Percentiles rank a stretch among this genome's conserved stretches.
These are phyloP conservation scores for Mamestra brassicae DNA, from an alignment of 2,888 invertebrate species.

Conservation along the genomic window DNA sequence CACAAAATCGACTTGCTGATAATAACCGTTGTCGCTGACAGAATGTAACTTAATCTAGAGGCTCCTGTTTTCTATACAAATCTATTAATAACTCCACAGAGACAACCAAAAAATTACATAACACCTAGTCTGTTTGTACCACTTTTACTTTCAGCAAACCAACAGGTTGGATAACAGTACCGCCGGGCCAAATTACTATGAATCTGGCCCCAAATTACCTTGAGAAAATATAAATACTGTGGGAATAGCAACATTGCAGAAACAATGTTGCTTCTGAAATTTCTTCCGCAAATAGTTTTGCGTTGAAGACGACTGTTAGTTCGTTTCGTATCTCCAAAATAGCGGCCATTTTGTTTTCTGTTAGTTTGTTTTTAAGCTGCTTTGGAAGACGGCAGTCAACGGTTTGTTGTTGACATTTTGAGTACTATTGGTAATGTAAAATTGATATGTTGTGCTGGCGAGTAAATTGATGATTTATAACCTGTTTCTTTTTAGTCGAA, in stretches of 20 bases:
- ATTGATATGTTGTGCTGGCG: not conserved
- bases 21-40: no score
- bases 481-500: not conserved
- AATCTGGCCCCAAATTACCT: conserved; percentile 44
- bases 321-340: conserved; percentile 35
- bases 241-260: conserved; percentile 50
- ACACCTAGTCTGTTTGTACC: conserved; percentile 33
- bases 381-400: conserved; percentile 10
- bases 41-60: no score
- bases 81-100: conserved; percentile 37
- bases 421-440: conserved; percentile 1
- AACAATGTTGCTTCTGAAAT: conserved; percentile 57
- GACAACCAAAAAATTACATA: conserved; percentile 47
- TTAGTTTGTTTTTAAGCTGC: conserved; percentile 20
- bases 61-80: not conserved
- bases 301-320: conserved; percentile 18
- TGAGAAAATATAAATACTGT: conserved; percentile 61
- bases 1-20: no score
- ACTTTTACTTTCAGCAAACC: conserved; percentile 63
- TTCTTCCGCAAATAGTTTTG: conserved; percentile 61
- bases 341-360: conserved; percentile 14
- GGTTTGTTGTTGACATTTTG: conserved; percentile 2
- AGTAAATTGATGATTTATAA: not conserved
- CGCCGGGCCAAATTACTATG: conserved; percentile 51
- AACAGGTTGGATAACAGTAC: conserved; percentile 63